Evolutionary conservation across 2,888 invertebrate species (phyloP), one percentile per base, ranked within the genome.

Genomic region (Hydropsyche betteni): DNA sequence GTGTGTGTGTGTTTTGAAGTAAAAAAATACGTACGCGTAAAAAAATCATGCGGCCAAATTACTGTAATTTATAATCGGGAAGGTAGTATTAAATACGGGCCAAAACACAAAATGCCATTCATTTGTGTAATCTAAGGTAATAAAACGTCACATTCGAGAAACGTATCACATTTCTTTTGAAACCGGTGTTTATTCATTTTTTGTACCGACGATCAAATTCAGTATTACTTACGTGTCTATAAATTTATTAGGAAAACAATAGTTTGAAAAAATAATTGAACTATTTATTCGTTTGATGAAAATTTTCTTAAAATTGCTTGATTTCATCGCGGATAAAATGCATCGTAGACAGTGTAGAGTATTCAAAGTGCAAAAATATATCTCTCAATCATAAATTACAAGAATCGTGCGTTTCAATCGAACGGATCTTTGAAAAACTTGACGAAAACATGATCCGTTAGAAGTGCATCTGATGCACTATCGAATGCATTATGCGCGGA

Each of bases 121-220:
- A 79, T 77, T 79, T 77, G 68, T 71, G 68, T 76, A 78, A 78
- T 78, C 75, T 79, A 69, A 53, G 77, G 77, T 73, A 77, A 79
- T 79, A 78, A 78, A 78, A 78, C 77, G 74, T 75, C 78, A 75
- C 78, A 74, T 74, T 77, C 14, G 69, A 64, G 72, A 75, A 73
- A 75, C 72, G 44, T 74, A 76, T 76, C 76, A 74, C 74, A 74
- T 76, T 76, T 76, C 76, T 51, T 64, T 58, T 58, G 44, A 10
- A 69, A 34, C 53, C 72, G 55, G 55, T 61, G 36, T 64, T 36
- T 64, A 64, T 64, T 64, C 64, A 36, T 34, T 64, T 36, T 34
- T 36, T 64, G 44, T 44, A 8, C 7, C 44, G 44, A 44, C 10
- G 10, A 44, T 44, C 44, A 44, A 44, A 44, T 10, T 44, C 44